These are phyloP conservation scores for Pelodytes ibericus DNA, from an alignment of 2,797 vertebrate genomes.

Conservation along the genomic window DNA sequence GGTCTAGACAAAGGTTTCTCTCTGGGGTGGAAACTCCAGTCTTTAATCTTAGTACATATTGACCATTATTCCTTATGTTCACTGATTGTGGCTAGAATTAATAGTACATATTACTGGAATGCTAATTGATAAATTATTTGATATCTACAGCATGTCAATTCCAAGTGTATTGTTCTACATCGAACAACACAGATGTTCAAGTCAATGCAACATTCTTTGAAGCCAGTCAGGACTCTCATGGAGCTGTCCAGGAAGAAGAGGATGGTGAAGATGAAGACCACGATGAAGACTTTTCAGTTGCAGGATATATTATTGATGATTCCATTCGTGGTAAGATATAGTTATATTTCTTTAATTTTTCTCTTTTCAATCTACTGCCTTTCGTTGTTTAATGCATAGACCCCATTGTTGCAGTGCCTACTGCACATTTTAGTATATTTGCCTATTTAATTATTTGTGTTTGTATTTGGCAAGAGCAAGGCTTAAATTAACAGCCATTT, in stretches of 20 bases:
- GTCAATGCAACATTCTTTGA: constrained; percentile 17
- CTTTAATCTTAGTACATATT: too few relatives aligned
- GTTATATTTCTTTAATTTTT: not conserved
- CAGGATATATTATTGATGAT: constrained; percentile 18
- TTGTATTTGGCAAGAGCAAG: too few relatives aligned
- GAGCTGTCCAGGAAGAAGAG: not conserved
- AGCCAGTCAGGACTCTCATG: not conserved
- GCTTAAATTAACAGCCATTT: too few relatives aligned
- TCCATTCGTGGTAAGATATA: constrained; percentile 40
- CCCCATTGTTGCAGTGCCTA: too few relatives aligned
- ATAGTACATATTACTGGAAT: too few relatives aligned
- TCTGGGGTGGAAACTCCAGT: too few relatives aligned
- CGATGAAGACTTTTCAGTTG: not conserved
- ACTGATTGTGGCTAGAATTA: constrained; percentile 9
- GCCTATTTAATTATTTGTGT: too few relatives aligned
- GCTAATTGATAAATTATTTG: not conserved
- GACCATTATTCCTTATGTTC: too few relatives aligned
- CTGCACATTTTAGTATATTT: too few relatives aligned
- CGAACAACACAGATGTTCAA: constrained; percentile 1
- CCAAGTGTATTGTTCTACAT: not conserved
- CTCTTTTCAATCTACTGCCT: too few relatives aligned
- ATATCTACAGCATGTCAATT: constrained; percentile 8
- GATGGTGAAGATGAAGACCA: constrained; percentile 30
- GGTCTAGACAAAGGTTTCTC: too few relatives aligned
- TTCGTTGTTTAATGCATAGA: too few relatives aligned